These are phyloP conservation scores for Loriculus beryllinus DNA, from an alignment of 2,797 vertebrate species.

Conservation along the genomic window DNA sequence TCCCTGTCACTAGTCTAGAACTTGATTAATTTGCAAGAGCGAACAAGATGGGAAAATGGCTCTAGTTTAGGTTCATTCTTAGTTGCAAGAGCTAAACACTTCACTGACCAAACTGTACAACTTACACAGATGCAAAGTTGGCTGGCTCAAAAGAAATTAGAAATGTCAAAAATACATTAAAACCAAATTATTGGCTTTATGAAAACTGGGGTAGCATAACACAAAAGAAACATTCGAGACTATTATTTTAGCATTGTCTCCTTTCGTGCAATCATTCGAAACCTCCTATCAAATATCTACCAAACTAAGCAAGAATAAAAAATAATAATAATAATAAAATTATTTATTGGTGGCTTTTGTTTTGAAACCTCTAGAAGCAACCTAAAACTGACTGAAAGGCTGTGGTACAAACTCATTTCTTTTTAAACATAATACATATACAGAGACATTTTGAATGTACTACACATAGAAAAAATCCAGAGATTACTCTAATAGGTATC, in stretches of 20 bases:
- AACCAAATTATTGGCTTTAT: neutral
- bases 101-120: neutral
- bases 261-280: neutral
- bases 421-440: neutral
- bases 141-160: neutral
- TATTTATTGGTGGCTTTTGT: neutral
- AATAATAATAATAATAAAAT: neutral
- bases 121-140: accelerated
- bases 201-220: neutral
- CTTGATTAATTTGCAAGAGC: neutral
- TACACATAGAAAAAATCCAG: neutral
- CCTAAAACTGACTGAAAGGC: neutral
- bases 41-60: neutral
- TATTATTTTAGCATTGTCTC: neutral
- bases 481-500: neutral
- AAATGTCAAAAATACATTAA: neutral
- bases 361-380: neutral
- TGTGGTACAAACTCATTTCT: neutral
- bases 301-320: neutral
- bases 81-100: neutral
- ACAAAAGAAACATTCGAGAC: neutral
- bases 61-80: neutral
- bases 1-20: neutral
- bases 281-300: neutral
- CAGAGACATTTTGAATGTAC: neutral